Base-by-base conservation (phyloP, 1,140 invertebrate species). In the Grapholita molesta region DNA sequence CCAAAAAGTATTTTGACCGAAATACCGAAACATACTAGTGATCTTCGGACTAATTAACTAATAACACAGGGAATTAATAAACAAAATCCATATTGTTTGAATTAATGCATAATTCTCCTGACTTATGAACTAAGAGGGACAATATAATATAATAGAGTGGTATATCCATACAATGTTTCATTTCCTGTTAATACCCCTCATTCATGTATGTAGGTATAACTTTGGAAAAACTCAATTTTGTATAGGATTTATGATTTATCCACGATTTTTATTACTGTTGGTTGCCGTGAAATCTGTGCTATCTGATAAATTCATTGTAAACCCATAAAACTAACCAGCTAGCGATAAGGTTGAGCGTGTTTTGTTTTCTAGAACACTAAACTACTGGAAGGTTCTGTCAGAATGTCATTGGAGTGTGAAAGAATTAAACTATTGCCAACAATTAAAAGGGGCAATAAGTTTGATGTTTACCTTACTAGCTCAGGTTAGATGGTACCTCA, bases 401-500 rank as follows among this genome's bases (percentile, higher is more conserved):
- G 93, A 83, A 93, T 94, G 87, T 94, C 94, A 86, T 93, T 96
- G 92, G 94, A 94, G 89, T 95, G 95, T 84, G 93, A 94, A 84
- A 94, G 95, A 84, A 94, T 95, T 87, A 97, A 97, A 93, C 94
- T 95, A 87, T 95, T 97, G 85, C 96, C 96, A 85, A 94, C 96
- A 69, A 94, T 97, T 88, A 96, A 96, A 93, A 93, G 96, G 92
- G 96, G 96, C 83, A 95, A 95, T 91, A 94, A 94, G 91, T 95
- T 95, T 92, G 96, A 97, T 93, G 95, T 96, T 83, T 97, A 97
- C 93, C 94, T 96, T 89, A 96, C 95, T 90, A 96, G 96, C 91
- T 96, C 96, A 96, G 96, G 96, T 97, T 94, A 92, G 89, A 69
- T 67, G 55, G 42, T 67, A 52, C 55, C 55, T 25, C 5, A 28